Conservation (phyloP, 2,113 vertebrate species). For the Edolisoma coerulescens region DNA sequence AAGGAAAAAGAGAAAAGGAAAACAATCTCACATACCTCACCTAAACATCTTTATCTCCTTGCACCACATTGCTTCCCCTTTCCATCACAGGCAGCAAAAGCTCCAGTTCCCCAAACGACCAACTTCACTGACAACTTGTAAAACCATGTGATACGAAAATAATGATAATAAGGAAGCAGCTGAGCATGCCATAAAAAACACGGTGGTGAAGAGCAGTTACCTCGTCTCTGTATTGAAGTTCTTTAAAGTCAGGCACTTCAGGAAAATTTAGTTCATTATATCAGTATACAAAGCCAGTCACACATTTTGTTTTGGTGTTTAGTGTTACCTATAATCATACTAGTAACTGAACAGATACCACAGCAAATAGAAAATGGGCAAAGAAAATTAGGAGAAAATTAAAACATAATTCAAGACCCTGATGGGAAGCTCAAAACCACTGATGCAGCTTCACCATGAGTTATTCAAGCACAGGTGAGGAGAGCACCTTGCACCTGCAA, state of each 20-base stretch:
- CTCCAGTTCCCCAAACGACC: background rate
- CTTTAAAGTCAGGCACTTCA: background rate
- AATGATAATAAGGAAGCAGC: background rate
- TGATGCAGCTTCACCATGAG: accelerated
- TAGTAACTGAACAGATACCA: background rate
- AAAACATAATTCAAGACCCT: background rate
- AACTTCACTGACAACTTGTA: background rate
- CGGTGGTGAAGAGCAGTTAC: background rate
- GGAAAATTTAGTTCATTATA: background rate
- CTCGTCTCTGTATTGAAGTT: background rate
- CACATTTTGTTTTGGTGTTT: background rate
- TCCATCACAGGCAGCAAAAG: background rate
- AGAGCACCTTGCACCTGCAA: background rate
- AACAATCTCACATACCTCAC: background rate
- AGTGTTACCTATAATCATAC: background rate
- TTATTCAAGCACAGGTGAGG: background rate
- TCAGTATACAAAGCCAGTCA: background rate
- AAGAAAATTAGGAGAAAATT: background rate
- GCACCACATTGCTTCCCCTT: background rate
- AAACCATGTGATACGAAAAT: background rate
- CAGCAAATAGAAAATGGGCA: background rate
- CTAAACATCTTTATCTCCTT: background rate
- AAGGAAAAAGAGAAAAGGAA: background rate
- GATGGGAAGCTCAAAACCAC: background rate
- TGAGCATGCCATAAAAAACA: background rate